These are phyloP conservation scores for Ameiurus melas DNA, from an alignment of 2,113 vertebrate genomes.

Conservation along the genomic window DNA sequence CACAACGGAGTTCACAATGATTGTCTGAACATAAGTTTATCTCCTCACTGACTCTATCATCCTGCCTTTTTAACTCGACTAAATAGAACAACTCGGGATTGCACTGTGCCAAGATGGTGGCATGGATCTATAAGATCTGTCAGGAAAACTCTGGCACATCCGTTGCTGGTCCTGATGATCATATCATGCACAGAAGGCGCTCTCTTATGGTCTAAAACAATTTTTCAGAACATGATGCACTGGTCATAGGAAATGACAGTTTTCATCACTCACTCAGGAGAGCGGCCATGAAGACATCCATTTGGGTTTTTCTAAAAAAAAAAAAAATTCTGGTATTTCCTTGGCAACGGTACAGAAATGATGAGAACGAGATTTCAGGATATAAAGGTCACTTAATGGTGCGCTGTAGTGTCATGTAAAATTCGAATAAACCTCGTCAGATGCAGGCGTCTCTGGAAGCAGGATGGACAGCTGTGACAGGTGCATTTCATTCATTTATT, in stretches of 20 bases:
- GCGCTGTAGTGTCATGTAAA: conserved; percentile 55
- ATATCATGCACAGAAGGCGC: background rate
- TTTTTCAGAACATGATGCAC: background rate
- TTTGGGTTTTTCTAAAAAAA: background rate
- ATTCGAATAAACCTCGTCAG: conserved; percentile 30
- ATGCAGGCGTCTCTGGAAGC: background rate
- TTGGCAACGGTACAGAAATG: conserved; percentile 42
- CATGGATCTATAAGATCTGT: background rate
- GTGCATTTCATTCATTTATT: background rate
- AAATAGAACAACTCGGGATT: background rate
- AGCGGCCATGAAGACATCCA: background rate
- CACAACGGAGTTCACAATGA: background rate
- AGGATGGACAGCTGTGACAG: background rate
- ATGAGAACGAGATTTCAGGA: conserved; percentile 57
- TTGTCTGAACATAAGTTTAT: background rate
- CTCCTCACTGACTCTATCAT: background rate
- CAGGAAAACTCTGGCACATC: background rate
- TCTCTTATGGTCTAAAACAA: background rate
- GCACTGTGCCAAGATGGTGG: background rate
- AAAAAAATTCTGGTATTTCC: background rate
- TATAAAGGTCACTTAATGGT: conserved; percentile 66
- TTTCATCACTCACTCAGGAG: background rate
- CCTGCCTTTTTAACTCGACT: background rate
- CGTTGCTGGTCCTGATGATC: background rate
- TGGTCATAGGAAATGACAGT: background rate